phyloP scores from a whole-genome alignment of 2,888 invertebrate genomes.

The Allophyes oxyacanthae region DNA sequence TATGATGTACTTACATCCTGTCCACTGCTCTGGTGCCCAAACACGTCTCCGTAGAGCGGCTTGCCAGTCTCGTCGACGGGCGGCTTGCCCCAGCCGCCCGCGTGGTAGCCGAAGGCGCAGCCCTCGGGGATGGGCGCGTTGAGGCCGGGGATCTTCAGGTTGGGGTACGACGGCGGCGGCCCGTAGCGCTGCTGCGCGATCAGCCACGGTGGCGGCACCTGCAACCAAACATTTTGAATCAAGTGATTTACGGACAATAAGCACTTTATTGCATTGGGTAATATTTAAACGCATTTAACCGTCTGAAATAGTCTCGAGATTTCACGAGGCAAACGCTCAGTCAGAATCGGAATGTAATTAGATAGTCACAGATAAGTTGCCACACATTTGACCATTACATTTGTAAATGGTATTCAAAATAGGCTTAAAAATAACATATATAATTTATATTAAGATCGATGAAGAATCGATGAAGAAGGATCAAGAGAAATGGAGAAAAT shows the following conservation, averaged over 20 bases:
- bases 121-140: conserved; percentile 99
- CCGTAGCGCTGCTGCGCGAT: conserved; percentile 99
- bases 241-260: background rate
- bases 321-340: no score
- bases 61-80: conserved; percentile 99
- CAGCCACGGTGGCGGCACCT: conserved; percentile 97
- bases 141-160: conserved; percentile 98
- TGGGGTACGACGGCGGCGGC: conserved; percentile 99
- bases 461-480: no score
- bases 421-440: no score
- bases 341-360: no score
- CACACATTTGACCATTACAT: no score
- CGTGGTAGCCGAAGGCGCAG: conserved; percentile 99
- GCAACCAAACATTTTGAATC: background rate
- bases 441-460: no score
- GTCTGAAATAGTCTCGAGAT: no score
- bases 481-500: no score
- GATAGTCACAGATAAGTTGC: no score
- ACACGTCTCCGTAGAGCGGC: conserved; percentile 99
- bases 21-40: conserved; percentile 94
- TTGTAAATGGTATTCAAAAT: no score
- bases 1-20: conserved; percentile 90
- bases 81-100: conserved; percentile 99
- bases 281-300: no score
- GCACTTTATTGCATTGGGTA: no score